phyloP scores from a whole-genome alignment of 2,113 vertebrate species.

The Sminthopsis crassicaudata region DNA sequence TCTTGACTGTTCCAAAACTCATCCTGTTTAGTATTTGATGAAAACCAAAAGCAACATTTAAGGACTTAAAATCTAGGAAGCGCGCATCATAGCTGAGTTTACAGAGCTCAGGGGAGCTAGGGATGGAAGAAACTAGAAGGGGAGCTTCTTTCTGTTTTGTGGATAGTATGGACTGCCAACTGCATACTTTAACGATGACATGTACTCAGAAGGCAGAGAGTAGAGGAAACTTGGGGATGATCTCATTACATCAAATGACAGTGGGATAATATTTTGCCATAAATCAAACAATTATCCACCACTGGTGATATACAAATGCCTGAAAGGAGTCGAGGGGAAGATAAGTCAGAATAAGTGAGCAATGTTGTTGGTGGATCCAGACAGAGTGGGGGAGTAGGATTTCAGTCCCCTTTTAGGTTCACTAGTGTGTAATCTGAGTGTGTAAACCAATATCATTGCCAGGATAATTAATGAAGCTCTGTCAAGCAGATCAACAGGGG shows the following conservation, averaged over 20 bases:
- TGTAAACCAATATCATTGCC: fast-evolving
- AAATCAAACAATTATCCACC: background rate
- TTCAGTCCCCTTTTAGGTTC: slow-evolving; percentile 40
- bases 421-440: background rate
- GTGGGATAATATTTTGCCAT: slow-evolving; percentile 35
- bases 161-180: background rate
- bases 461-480: slow-evolving; percentile 25
- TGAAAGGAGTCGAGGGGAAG: slow-evolving; percentile 11
- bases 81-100: background rate
- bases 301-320: background rate
- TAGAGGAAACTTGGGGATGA: slow-evolving; percentile 60
- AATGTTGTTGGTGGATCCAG: background rate
- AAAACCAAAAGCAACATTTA: slow-evolving; percentile 23
- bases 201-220: slow-evolving; percentile 38
- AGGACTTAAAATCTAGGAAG: slow-evolving; percentile 16
- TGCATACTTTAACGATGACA: slow-evolving; percentile 58
- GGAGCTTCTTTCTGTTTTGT: slow-evolving; percentile 56
- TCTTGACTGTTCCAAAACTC: slow-evolving; percentile 10
- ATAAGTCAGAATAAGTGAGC: slow-evolving; percentile 32
- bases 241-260: slow-evolving; percentile 56
- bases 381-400: background rate
- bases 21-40: background rate
- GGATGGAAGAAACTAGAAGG: background rate
- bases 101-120: background rate
- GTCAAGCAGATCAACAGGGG: slow-evolving; percentile 10